A percentile compares a stretch with the other conserved stretches of the same genome.
Conservation (phyloP, 2,888 invertebrate species). For the Calliopum simillimum region DNA sequence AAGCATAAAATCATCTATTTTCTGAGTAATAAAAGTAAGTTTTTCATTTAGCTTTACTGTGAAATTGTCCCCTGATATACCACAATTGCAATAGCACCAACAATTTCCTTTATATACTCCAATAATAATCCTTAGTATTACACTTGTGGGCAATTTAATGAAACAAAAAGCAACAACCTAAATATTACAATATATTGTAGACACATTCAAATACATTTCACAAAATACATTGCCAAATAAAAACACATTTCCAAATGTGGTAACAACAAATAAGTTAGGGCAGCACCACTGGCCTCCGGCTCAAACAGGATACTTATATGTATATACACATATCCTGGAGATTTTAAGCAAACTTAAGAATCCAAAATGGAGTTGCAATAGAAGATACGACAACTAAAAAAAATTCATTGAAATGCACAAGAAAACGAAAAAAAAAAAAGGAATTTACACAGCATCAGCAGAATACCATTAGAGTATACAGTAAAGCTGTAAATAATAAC, state of each 20-base stretch:
- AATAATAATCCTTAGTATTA: constrained; percentile 41
- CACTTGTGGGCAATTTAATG: constrained; percentile 40
- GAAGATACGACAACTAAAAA: not conserved
- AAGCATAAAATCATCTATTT: too few species aligned
- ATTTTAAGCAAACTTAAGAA: not conserved
- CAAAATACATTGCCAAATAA: not conserved
- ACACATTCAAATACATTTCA: not conserved
- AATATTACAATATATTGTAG: not conserved
- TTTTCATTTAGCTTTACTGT: too few species aligned
- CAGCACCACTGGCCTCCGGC: not conserved
- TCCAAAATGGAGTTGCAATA: not conserved
- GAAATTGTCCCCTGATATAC: too few species aligned
- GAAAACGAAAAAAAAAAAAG: not conserved
- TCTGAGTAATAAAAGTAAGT: too few species aligned
- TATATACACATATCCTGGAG: constrained; percentile 50
- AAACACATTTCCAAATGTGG: not conserved
- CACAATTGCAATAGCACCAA: not conserved
- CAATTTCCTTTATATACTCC: constrained; percentile 7
- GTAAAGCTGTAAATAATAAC: constrained; percentile 30
- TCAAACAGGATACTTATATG: constrained; percentile 47
- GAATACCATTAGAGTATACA: constrained; percentile 19
- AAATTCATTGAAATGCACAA: constrained; percentile 10
- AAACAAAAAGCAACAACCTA: constrained; percentile 15
- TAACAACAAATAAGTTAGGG: not conserved
- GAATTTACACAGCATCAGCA: not conserved